Percentiles rank a stretch among this genome's conserved stretches.
Evolutionary conservation across 2,888 invertebrate genomes (phyloP).

Genomic region (Drosophila meridionalis): DNA sequence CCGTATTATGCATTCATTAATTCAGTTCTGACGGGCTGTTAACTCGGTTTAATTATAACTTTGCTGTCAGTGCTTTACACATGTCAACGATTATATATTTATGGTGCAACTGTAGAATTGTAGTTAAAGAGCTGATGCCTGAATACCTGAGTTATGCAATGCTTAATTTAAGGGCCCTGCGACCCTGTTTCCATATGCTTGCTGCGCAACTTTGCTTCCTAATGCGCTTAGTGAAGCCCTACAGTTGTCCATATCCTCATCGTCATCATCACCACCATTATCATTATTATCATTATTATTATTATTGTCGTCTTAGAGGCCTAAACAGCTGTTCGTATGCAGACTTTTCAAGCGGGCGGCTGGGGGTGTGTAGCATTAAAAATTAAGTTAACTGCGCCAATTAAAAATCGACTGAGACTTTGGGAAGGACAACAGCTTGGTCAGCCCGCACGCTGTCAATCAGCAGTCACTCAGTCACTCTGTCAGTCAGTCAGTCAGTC

Average conservation of each 20-base stretch:
- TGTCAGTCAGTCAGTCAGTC: conserved; percentile 39
- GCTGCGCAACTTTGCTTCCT: conserved; percentile 1
- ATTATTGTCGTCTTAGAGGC: conserved; percentile 7
- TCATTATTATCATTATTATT: background rate
- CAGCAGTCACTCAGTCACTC: conserved; percentile 25
- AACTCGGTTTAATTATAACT: conserved; percentile 4
- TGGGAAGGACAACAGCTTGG: conserved; percentile 41
- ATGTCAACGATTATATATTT: conserved; percentile 26
- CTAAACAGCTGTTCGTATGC: conserved; percentile 48
- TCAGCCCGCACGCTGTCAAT: conserved; percentile 39
- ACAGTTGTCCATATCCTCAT: conserved; percentile 34
- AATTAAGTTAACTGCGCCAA: conserved; percentile 64
- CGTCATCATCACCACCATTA: background rate
- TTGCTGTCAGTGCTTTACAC: conserved; percentile 19
- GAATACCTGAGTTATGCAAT: conserved; percentile 34
- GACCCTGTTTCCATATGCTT: background rate
- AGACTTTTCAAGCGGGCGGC: conserved; percentile 19
- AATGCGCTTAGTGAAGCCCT: conserved; percentile 33
- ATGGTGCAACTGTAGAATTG: conserved; percentile 4
- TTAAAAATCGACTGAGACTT: conserved; percentile 44
- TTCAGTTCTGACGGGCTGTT: background rate
- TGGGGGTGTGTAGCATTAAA: conserved; percentile 57
- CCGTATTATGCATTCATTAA: conserved; percentile 1
- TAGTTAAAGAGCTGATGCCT: conserved; percentile 2
- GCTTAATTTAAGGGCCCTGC: conserved; percentile 7